Conservation (phyloP, 2,888 invertebrate species). For the Eremobia ochroleuca region DNA sequence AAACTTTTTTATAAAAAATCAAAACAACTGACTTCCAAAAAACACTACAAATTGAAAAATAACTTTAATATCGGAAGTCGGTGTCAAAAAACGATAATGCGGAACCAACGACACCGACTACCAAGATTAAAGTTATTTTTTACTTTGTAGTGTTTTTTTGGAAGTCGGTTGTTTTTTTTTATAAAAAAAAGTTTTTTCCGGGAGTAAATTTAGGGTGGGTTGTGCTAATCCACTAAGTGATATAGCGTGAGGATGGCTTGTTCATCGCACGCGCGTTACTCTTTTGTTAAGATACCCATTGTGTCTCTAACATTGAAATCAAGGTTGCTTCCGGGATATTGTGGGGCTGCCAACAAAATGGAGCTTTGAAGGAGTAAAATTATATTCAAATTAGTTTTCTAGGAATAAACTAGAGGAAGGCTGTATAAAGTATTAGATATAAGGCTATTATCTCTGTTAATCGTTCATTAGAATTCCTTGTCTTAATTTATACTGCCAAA, state of each 20-base stretch:
- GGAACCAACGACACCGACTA: too few relatives aligned
- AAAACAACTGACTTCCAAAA: too few relatives aligned
- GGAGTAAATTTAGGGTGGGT: neutral
- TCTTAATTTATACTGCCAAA: too few relatives aligned
- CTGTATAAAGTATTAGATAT: neutral
- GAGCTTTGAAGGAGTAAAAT: slow-evolving; percentile 12
- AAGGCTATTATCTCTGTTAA: neutral
- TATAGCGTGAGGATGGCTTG: slow-evolving; percentile 24
- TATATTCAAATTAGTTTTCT: slow-evolving; percentile 13
- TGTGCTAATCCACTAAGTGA: neutral
- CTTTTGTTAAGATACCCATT: slow-evolving; percentile 57
- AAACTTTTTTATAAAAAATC: too few relatives aligned
- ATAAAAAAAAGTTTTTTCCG: too few relatives aligned
- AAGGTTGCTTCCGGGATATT: slow-evolving; percentile 59
- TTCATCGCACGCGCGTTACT: slow-evolving; percentile 39
- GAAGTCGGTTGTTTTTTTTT: too few relatives aligned
- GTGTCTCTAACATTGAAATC: slow-evolving; percentile 53
- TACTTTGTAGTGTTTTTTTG: too few relatives aligned
- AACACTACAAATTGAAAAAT: too few relatives aligned
- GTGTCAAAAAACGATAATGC: too few relatives aligned
- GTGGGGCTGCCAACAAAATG: slow-evolving; percentile 43
- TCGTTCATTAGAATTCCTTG: neutral
- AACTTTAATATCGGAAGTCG: too few relatives aligned
- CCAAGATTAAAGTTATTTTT: too few relatives aligned
- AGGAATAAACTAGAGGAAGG: too few relatives aligned